Base-by-base conservation (phyloP, 2,797 vertebrate species). In the Podarcis siculus region DNA sequence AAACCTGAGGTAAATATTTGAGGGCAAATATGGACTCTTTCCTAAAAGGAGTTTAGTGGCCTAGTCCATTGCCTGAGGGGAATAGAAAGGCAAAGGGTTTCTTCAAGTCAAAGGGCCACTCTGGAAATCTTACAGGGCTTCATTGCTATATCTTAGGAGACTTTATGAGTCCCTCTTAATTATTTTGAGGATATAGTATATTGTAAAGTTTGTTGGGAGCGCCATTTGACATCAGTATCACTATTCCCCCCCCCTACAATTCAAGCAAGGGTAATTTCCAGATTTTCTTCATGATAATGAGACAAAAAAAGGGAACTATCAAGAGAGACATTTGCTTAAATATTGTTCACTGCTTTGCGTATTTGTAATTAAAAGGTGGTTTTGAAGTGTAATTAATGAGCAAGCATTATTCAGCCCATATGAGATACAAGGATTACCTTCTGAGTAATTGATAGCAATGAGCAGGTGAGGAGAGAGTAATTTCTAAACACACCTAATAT, bases 1-100 rank as follows among this genome's bases (percentile, higher is more conserved):
- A 32, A 91, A 87, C 83, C 82, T 75, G 49, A 79, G 0, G 55
- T 80, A 39, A 91, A 88, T 81, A 79, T 72, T 21, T 67, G 9
- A 83, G 64, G 37, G 4, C 0, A 1, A 0, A 1, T 49, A 8
- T 8, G 8, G 30, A 1, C 8, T 61, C 67, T 45, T 42, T 35
- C 49, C 23, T 25, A 49, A 5, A 2, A 25, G 19, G 3, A 25
- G 9, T 84, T 79, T 64, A 8, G 69, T 85, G 77, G 69, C 13
- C 71, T 7, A 32, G 35, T 21, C 66, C 55, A 12, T 21, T 32
- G 66, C 0, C 75, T 79, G 87, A 89, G 64, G 72, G 64, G 72
- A 64, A 30, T 27, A 7, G 23, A 66, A 78, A 25, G 19, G 4
- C 19, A 30, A 35, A 75, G 42, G 27, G 55, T 71, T 39, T 75